Evolutionary conservation across 2,888 invertebrate genomes (phyloP).

Genomic region (Thyatira batis): DNA sequence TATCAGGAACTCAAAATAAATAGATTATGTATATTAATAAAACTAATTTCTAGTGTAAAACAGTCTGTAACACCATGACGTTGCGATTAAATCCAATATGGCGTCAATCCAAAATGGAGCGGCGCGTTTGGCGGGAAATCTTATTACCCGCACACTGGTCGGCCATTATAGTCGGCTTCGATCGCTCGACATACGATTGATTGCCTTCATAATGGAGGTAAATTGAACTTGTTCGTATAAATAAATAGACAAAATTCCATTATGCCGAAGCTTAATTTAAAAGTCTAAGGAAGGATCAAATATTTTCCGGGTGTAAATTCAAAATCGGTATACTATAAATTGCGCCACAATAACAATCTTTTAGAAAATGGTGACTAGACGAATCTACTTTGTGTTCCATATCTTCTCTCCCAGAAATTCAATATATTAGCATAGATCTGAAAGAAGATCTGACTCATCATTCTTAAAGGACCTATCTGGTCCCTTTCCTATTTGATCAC

Average conservation of each 20-base stretch:
- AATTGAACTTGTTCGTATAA: slow-evolving; percentile 1
- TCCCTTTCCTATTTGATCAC: too few relatives aligned
- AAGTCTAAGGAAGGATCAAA: too few relatives aligned
- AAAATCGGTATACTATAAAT: too few relatives aligned
- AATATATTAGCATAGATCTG: slow-evolving; percentile 1
- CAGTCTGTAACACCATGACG: slow-evolving; percentile 67
- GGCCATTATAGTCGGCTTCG: slow-evolving; percentile 14
- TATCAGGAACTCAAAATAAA: too few relatives aligned
- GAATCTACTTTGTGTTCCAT: too few relatives aligned
- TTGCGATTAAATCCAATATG: slow-evolving; percentile 59
- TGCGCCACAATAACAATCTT: too few relatives aligned
- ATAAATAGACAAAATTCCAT: background rate
- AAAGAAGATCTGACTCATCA: background rate
- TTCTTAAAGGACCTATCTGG: too few relatives aligned
- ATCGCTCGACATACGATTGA: background rate
- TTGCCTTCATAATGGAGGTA: background rate
- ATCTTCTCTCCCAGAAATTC: background rate
- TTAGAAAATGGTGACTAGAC: too few relatives aligned
- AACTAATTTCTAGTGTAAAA: too few relatives aligned
- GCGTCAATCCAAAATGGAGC: slow-evolving; percentile 45
- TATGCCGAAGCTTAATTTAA: background rate
- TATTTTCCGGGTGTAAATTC: too few relatives aligned
- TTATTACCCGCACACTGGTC: slow-evolving; percentile 27
- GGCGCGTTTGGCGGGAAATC: slow-evolving; percentile 39
- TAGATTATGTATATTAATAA: too few relatives aligned